These are phyloP conservation scores for Gastrophysa polygoni DNA, from an alignment of 2,888 invertebrate species.

Conservation along the genomic window DNA sequence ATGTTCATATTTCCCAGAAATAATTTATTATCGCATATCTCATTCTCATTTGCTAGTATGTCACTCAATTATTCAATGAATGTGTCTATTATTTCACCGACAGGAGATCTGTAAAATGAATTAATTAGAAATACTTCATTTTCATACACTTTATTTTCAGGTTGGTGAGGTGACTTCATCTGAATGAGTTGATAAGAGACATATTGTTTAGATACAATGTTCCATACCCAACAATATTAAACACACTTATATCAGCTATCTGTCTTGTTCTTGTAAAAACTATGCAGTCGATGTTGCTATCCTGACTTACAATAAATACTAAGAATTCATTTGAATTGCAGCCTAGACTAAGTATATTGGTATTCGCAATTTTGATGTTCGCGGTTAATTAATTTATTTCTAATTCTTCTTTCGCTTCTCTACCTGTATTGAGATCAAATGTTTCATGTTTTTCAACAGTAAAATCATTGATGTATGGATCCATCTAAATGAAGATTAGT, in stretches of 20 bases:
- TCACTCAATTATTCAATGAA: not conserved
- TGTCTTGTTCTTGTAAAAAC: conserved; percentile 9
- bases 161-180: not conserved
- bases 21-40: no score
- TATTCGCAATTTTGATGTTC: not conserved
- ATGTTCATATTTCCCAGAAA: no score
- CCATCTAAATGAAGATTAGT: no score
- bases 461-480: not conserved
- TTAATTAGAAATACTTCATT: conserved; percentile 6
- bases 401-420: not conserved
- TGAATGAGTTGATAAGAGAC: conserved; percentile 1
- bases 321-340: conserved; percentile 1
- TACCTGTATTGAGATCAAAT: no score
- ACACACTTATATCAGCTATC: not conserved
- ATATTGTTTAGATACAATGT: conserved; percentile 4
- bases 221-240: conserved; percentile 1
- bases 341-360: not conserved
- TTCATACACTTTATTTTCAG: not conserved
- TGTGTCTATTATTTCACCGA: not conserved
- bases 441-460: not conserved
- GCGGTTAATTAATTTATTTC: not conserved
- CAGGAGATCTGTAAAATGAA: conserved; percentile 12
- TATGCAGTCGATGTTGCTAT: not conserved
- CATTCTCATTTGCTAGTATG: no score
- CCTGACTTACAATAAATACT: not conserved